These are phyloP conservation scores for Hydrochoerus hydrochaeris DNA, from an alignment of 2,113 vertebrate genomes.

Conservation along the genomic window DNA sequence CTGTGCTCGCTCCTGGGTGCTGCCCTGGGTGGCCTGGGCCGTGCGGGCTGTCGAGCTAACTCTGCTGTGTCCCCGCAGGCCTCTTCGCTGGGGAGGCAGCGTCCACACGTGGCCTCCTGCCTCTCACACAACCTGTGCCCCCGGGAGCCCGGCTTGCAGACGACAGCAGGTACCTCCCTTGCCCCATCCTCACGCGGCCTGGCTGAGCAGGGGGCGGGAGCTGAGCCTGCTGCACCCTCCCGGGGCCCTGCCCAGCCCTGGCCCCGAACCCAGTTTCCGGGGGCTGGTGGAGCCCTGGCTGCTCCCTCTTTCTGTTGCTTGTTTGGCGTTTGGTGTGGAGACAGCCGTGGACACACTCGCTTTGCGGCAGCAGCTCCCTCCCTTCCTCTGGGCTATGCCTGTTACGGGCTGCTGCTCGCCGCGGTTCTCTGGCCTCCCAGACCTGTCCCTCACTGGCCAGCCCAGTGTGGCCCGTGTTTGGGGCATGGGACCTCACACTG, in stretches of 20 bases:
- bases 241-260: too few species aligned
- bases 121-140: slow-evolving; percentile 83
- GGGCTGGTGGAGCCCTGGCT: neutral
- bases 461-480: neutral
- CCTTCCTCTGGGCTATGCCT: neutral
- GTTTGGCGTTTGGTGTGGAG: neutral
- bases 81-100: slow-evolving; percentile 87
- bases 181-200: neutral
- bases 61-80: slow-evolving; percentile 75
- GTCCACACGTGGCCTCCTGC: slow-evolving; percentile 81
- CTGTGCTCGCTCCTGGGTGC: too few species aligned
- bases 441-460: neutral
- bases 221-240: neutral
- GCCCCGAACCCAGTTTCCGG: neutral
- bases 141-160: slow-evolving; percentile 82
- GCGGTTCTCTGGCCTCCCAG: too few species aligned
- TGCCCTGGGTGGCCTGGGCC: rapidly evolving
- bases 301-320: neutral
- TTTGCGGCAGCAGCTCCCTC: neutral
- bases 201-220: neutral
- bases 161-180: slow-evolving; percentile 84
- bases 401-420: too few species aligned
- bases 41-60: neutral
- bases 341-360: neutral
- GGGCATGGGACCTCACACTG: neutral